Base-by-base conservation (phyloP, 2,888 invertebrate genomes). In the Dermolepida albohirtum region DNA sequence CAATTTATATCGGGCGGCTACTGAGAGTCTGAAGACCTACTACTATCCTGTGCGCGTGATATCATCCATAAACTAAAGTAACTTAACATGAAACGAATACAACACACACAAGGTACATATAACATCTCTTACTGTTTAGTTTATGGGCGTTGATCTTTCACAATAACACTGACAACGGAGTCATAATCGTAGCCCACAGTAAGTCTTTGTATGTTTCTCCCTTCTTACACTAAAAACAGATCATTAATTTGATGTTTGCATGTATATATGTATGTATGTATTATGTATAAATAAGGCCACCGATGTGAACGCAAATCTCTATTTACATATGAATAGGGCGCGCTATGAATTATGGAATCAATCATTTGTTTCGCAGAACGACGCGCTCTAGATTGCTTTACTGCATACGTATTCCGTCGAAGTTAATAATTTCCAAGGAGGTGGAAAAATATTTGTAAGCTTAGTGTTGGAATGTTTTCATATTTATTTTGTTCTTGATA, bases 341-440 rank as follows among this genome's bases (percentile, higher is more conserved):
- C 72, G 72, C 69, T 71, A 76, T 75, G 74, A 75, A 76, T 76
- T 76, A 76, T 74, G 75, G 73, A 75, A 76, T 76, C 75, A 75
- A 76, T 76, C 76, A 75, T 75, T 76, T 76, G 75, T 75, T 76
- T 75, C 69, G 71, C 68, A 63, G 59, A 29, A 47, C 54, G 51
- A 44, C 69, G 68, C 67, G 71, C 34, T 62, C 59, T 62, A 47
- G 59, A 62, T 62, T 62, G 47, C 59, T 49, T 62, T 44, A 34
- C 34, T 62, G 47, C 34, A 47, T 34, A 16, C 49, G 47, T 16
- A 47, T 34, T 34, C 34, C 2, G 6, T 6, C 6, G 34, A 34
- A 8, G 34, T 34, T 34, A 34, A 34, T 10, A 34, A 10, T 8
- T 34, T 34, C 34, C 2, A 10, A 34, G 10, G 34, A 34, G 34